These are phyloP conservation scores for Neoascia interrupta DNA, from an alignment of 2,888 invertebrate genomes.

Conservation along the genomic window DNA sequence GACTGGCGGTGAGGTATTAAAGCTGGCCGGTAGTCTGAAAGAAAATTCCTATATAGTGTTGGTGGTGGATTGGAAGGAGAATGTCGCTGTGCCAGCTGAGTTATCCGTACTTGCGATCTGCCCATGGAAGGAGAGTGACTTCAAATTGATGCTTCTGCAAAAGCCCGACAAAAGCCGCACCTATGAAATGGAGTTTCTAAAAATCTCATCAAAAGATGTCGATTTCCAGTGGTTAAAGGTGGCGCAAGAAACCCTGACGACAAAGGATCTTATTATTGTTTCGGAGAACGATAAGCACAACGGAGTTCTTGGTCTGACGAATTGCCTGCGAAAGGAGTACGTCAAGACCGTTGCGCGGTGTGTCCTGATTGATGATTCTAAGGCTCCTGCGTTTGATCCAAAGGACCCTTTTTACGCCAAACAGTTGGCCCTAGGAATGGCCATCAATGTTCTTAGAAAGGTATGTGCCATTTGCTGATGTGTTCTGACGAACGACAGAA, in stretches of 20 bases:
- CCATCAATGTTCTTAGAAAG: slow-evolving; percentile 86
- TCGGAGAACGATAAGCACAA: slow-evolving; percentile 84
- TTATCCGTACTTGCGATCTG: slow-evolving; percentile 12
- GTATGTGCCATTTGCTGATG: too few species aligned
- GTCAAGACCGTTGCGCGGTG: slow-evolving; percentile 83
- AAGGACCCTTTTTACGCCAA: slow-evolving; percentile 83
- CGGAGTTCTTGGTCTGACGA: slow-evolving; percentile 91
- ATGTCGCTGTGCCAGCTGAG: neutral
- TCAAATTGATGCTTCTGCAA: slow-evolving; percentile 14
- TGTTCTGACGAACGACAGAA: too few species aligned
- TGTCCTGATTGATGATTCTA: slow-evolving; percentile 83
- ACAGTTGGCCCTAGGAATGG: slow-evolving; percentile 86
- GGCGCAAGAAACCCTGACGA: slow-evolving; percentile 56
- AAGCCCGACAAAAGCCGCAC: neutral
- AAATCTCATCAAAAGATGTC: slow-evolving; percentile 69
- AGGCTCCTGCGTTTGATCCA: slow-evolving; percentile 84
- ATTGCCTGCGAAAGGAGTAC: slow-evolving; percentile 90
- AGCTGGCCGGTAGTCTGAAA: slow-evolving; percentile 73
- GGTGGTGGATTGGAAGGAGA: neutral
- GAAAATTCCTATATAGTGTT: slow-evolving; percentile 16
- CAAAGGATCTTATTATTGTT: slow-evolving; percentile 81
- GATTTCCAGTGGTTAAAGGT: slow-evolving; percentile 71
- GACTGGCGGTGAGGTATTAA: slow-evolving; percentile 72
- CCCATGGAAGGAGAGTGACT: neutral
- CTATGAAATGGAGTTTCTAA: slow-evolving; percentile 51